Percentiles rank a stretch among this genome's conserved stretches.
These are phyloP conservation scores for Auanema sp. DNA, from an alignment of 2,888 invertebrate genomes.

Conservation along the genomic window DNA sequence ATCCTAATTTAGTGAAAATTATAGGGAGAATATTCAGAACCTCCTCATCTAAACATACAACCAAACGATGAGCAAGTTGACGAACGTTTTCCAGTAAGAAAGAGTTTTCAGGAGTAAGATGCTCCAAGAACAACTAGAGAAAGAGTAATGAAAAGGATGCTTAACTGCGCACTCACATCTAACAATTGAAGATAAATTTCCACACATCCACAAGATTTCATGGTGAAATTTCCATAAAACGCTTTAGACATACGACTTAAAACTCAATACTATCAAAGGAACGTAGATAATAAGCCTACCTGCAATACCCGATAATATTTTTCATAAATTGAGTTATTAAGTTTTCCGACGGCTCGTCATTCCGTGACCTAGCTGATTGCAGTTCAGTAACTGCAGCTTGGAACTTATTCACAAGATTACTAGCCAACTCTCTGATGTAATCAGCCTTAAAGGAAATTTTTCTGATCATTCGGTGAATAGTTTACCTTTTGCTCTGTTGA, in stretches of 20 bases:
- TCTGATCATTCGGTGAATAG: not conserved
- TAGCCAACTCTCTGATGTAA: conserved; percentile 47
- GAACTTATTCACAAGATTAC: conserved; percentile 44
- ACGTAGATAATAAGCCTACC: not conserved
- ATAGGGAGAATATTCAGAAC: conserved; percentile 69
- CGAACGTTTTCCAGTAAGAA: conserved; percentile 67
- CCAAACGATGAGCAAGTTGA: conserved; percentile 69
- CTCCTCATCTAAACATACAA: conserved; percentile 71
- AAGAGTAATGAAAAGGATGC: not conserved
- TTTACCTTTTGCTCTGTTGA: conserved; percentile 62
- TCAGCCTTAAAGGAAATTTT: conserved; percentile 17
- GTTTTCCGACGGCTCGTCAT: conserved; percentile 39
- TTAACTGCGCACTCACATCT: conserved; percentile 59
- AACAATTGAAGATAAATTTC: conserved; percentile 68
- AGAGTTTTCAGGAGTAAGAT: conserved; percentile 29
- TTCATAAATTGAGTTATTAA: conserved; percentile 66
- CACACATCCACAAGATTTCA: conserved; percentile 69
- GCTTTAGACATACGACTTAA: conserved; percentile 71
- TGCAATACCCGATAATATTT: conserved; percentile 66
- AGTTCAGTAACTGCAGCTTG: conserved; percentile 30
- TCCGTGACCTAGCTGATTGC: conserved; percentile 24
- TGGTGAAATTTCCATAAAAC: conserved; percentile 69
- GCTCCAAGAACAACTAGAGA: conserved; percentile 40
- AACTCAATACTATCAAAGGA: not conserved
- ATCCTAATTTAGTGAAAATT: conserved; percentile 15